phyloP scores from a whole-genome alignment of 1,140 invertebrate genomes.

The Drosophila obscura region DNA sequence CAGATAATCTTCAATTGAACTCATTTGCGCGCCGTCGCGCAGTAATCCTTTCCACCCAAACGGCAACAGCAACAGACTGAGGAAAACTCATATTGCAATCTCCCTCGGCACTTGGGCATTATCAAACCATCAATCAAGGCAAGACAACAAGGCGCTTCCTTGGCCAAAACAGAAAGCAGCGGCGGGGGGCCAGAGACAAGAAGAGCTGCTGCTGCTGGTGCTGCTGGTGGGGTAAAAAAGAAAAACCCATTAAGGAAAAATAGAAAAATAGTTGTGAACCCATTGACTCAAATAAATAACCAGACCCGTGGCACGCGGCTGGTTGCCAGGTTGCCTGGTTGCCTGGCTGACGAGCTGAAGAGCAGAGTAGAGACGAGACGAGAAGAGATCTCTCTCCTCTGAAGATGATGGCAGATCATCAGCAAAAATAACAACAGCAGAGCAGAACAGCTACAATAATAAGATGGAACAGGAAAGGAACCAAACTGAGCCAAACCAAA shows the following conservation, averaged over 20 bases:
- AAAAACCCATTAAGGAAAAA: slow-evolving; percentile 72
- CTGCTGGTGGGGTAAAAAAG: slow-evolving; percentile 16
- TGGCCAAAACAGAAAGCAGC: slow-evolving; percentile 34
- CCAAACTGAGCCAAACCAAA: slow-evolving; percentile 1
- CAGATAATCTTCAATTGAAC: slow-evolving; percentile 52
- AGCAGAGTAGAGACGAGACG: too few species aligned
- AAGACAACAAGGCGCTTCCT: slow-evolving; percentile 72
- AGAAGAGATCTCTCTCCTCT: slow-evolving; percentile 37
- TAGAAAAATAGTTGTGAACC: slow-evolving; percentile 80
- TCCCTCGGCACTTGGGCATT: slow-evolving; percentile 62
- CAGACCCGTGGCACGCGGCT: slow-evolving; percentile 50
- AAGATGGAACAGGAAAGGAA: slow-evolving; percentile 55
- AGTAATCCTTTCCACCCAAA: slow-evolving; percentile 24
- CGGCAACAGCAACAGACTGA: slow-evolving; percentile 35
- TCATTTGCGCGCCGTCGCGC: slow-evolving; percentile 34
- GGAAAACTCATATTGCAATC: slow-evolving; percentile 28
- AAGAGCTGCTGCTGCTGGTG: slow-evolving; percentile 3
- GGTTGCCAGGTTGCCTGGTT: slow-evolving; percentile 16
- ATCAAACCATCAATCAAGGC: slow-evolving; percentile 76
- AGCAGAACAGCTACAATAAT: slow-evolving; percentile 74
- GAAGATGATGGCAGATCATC: slow-evolving; percentile 67
- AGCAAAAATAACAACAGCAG: slow-evolving; percentile 73
- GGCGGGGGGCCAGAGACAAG: neutral
- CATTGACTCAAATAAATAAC: slow-evolving; percentile 82
- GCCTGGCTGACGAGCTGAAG: slow-evolving; percentile 13